phyloP scores from a whole-genome alignment of 2,113 vertebrate species.

The mouse (Mus musculus) region GRCm39 chr11:114265001-114265500 shows the following conservation, averaged over 20 bases:
- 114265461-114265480: neutral
- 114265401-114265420: neutral
- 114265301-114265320: neutral
- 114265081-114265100: neutral
- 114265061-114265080: neutral
- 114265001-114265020: too few species aligned
- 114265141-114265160: neutral
- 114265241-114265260: neutral
- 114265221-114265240: neutral
- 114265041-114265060: neutral
- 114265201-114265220: neutral
- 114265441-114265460: neutral
- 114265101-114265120: neutral
- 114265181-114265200: neutral
- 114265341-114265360: neutral
- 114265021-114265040: neutral
- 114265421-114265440: rapidly evolving
- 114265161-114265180: neutral
- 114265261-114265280: neutral
- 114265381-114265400: neutral
- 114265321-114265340: neutral
- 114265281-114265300: too few species aligned
- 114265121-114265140: neutral
- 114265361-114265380: neutral
- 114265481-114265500: neutral